phyloP scores from a whole-genome alignment of 53 echinoderm and acorn worm species.

The Henricia sp. region DNA sequence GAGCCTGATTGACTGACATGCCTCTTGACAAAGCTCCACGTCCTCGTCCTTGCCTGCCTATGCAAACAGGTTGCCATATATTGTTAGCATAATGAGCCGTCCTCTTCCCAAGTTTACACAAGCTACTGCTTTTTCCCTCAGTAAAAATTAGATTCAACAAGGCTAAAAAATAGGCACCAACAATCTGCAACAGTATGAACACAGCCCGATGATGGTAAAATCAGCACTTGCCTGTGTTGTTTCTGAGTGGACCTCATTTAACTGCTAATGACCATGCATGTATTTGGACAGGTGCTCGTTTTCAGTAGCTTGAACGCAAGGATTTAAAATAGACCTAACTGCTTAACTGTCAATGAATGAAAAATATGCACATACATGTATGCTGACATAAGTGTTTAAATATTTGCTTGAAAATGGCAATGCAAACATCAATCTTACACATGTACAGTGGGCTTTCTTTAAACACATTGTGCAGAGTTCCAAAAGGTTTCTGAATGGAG shows the following conservation, averaged over 20 bases:
- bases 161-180: background rate
- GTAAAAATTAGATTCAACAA: background rate
- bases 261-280: constrained; percentile 33
- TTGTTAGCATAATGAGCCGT: constrained; percentile 28
- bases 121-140: constrained; percentile 28
- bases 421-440: no score
- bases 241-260: constrained; percentile 9
- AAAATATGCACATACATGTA: background rate
- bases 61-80: constrained; percentile 48
- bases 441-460: no score
- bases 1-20: constrained; percentile 25
- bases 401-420: constrained; percentile 14
- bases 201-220: background rate
- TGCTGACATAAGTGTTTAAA: background rate
- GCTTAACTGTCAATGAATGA: constrained; percentile 10
- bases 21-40: constrained; percentile 54
- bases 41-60: constrained; percentile 1
- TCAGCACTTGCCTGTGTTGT: background rate
- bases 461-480: no score
- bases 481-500: no score
- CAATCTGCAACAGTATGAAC: background rate
- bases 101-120: constrained; percentile 42
- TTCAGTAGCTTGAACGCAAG: background rate
- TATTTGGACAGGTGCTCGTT: constrained; percentile 47
- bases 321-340: constrained; percentile 17